A percentile compares a stretch with the other conserved stretches of the same genome.
Evolutionary conservation across 2,888 invertebrate species (phyloP).

Genomic region (Melikaiella ostensackeni): DNA sequence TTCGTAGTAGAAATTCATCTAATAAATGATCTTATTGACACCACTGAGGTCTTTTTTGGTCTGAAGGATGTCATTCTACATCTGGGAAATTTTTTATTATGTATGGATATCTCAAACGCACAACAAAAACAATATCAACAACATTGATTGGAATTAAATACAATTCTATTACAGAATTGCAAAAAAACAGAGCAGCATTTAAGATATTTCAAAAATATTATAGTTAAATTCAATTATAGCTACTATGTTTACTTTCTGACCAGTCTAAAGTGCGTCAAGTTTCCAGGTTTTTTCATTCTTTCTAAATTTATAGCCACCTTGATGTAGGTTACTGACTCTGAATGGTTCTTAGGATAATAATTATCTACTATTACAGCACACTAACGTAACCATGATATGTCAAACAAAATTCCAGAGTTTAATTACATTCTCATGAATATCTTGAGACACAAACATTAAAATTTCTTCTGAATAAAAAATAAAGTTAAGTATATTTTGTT

Average conservation of each 20-base stretch:
- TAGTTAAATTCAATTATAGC: background rate
- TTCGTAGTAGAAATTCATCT: too few relatives aligned
- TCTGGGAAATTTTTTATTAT: too few relatives aligned
- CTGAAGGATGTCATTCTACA: too few relatives aligned
- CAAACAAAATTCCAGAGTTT: background rate
- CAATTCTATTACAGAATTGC: too few relatives aligned
- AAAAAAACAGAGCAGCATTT: too few relatives aligned
- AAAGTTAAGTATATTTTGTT: background rate
- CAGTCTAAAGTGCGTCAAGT: background rate
- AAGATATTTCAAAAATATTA: background rate
- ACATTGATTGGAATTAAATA: too few relatives aligned
- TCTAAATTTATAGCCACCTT: background rate
- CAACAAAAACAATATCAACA: too few relatives aligned
- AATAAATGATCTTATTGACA: too few relatives aligned
- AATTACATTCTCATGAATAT: background rate
- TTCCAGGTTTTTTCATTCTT: slow-evolving; percentile 1
- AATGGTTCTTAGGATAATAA: background rate
- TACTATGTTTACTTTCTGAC: background rate
- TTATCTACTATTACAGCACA: background rate
- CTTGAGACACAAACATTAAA: background rate
- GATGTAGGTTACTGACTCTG: slow-evolving; percentile 5
- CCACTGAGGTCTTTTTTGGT: too few relatives aligned
- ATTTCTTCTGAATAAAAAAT: background rate
- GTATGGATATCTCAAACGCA: too few relatives aligned
- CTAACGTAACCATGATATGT: background rate